Base-by-base conservation (phyloP, 1,140 invertebrate species). In the Atta cephalotes region DNA sequence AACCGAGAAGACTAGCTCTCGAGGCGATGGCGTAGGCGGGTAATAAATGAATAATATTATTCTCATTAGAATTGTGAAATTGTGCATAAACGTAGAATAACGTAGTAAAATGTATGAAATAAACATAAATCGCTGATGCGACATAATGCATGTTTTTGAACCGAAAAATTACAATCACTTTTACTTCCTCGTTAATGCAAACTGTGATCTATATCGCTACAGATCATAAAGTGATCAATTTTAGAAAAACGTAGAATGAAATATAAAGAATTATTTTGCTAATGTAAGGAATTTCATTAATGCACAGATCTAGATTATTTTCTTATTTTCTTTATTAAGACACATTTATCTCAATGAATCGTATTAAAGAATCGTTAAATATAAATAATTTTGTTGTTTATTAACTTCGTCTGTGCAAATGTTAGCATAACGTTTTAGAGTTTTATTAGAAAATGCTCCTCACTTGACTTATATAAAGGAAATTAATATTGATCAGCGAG, bases 21-120 rank as follows among this genome's bases (percentile, higher is more conserved):
- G 12, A 28, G 5, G 93, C 90, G 2, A 95, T 21, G 14, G 93
- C 90, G 74, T 95, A 95, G 10, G 74, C 92, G 14, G 94, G 94
- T 7, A 93, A 9, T 0, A 28, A 76, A 16, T 16, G 39, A 2
- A 31, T 49, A 31, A 10, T 79, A 16, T 78, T 14, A 16, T 35
- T 80, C 1, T 45, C 18, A 9, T 63, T 76, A 16, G 70, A 63
- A 21, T 4, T 2, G 25, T 60, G 10, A 60, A n/a, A 31, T 82
- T 72, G 56, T 49, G 56, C 56, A 4, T 70, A 31, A 2, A 28
- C 56, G 45, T 39, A 51, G 10, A 74, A 21, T 51, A 63, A 62
- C 1, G 7, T 14, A 5, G 7, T 16, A 1, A 31, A 49, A 74
- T 74, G 1, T 18, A 76, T 7, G 21, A 62, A 49, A 74, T 4